These are phyloP conservation scores for Heliconius nattereri DNA, from an alignment of 1,140 invertebrate species.

Conservation along the genomic window DNA sequence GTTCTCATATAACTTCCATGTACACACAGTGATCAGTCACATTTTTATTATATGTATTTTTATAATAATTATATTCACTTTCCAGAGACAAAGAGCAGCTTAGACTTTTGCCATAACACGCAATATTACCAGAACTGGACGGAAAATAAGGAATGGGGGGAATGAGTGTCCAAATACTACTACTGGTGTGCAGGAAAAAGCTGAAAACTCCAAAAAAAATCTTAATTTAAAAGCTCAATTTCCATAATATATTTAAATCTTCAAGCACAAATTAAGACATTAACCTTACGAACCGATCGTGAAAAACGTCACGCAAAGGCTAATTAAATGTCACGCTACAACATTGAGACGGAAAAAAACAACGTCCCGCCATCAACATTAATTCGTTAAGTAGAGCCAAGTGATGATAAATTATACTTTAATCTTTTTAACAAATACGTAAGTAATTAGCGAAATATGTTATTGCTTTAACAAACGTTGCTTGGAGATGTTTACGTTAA, in stretches of 20 bases:
- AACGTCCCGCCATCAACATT: slow-evolving; percentile 26
- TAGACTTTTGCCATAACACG: no score
- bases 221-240: no score
- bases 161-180: no score
- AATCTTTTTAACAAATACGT: slow-evolving; percentile 28
- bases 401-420: slow-evolving; percentile 35
- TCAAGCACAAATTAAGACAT: not conserved
- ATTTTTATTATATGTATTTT: no score
- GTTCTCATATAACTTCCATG: no score
- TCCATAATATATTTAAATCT: not conserved
- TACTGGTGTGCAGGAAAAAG: no score
- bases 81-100: no score
- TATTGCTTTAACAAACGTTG: not conserved
- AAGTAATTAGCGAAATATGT: slow-evolving; percentile 11
- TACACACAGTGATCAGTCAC: no score
- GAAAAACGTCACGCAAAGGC: not conserved
- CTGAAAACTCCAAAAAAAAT: no score
- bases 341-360: not conserved
- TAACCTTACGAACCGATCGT: not conserved
- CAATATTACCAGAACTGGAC: no score
- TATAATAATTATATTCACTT: no score
- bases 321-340: not conserved
- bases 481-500: not conserved
- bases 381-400: slow-evolving; percentile 30
- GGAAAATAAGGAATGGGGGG: no score